A percentile compares a stretch with the other conserved stretches of the same genome.
These are phyloP conservation scores for Ametastegia equiseti DNA, from an alignment of 2,888 invertebrate species.

Conservation along the genomic window DNA sequence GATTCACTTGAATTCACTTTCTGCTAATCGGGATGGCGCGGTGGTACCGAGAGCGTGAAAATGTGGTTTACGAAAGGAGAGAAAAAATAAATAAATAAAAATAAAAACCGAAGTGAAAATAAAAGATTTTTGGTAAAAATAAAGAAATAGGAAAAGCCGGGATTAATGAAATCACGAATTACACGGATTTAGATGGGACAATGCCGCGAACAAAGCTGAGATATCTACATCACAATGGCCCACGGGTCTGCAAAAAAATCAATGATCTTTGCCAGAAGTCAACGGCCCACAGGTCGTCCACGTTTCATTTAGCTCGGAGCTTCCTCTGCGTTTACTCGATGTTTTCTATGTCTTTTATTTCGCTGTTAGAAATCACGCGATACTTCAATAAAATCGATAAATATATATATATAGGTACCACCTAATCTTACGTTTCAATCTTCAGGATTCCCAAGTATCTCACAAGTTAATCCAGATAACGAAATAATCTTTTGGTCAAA, in stretches of 20 bases:
- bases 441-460: too few relatives aligned
- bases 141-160: neutral
- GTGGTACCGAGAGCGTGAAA: slow-evolving; percentile 5
- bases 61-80: neutral
- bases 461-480: neutral
- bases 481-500: too few relatives aligned
- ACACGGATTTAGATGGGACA: slow-evolving; percentile 26
- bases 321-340: neutral
- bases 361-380: neutral
- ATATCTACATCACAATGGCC: slow-evolving; percentile 26
- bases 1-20: slow-evolving; percentile 48
- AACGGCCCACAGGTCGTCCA: slow-evolving; percentile 19
- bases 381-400: neutral
- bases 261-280: slow-evolving; percentile 30
- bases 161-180: slow-evolving; percentile 27
- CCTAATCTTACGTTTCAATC: too few relatives aligned
- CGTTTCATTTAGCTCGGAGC: neutral
- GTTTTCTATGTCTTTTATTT: neutral
- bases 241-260: slow-evolving; percentile 25
- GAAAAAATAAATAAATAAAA: too few relatives aligned
- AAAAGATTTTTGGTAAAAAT: neutral
- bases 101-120: too few relatives aligned
- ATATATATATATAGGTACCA: too few relatives aligned
- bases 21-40: neutral
- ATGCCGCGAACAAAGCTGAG: slow-evolving; percentile 22